Conservation (phyloP, 2,113 vertebrate species). For the Pyrgilauda ruficollis region DNA sequence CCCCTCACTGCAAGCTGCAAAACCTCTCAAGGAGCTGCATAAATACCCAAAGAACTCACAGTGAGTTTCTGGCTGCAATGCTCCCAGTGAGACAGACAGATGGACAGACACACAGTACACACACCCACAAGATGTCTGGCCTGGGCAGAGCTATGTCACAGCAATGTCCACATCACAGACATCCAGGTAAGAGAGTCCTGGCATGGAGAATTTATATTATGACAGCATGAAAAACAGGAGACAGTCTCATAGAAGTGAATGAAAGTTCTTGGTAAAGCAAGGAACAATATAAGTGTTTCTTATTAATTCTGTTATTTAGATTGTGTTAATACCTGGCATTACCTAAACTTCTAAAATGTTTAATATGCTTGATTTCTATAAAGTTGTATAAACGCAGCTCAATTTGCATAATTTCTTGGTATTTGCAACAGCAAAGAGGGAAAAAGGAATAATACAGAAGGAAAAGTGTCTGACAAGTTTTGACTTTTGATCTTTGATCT, state of each 20-base stretch:
- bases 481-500: slow-evolving; percentile 18
- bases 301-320: background rate
- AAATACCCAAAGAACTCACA: background rate
- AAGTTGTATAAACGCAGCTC: background rate
- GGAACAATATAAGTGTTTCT: background rate
- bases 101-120: background rate
- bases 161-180: background rate
- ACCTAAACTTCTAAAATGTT: background rate
- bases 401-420: background rate
- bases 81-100: background rate
- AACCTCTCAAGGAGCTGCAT: background rate
- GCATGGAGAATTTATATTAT: background rate
- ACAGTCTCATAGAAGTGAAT: background rate
- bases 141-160: background rate
- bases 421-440: background rate
- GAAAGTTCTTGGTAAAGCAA: background rate
- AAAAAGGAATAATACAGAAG: background rate
- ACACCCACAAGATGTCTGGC: background rate
- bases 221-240: background rate
- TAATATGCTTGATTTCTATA: background rate
- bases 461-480: background rate
- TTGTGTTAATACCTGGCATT: background rate
- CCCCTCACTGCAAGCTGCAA: background rate
- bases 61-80: background rate
- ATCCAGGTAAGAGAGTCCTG: background rate